A percentile compares a stretch with the other conserved stretches of the same genome.
phyloP scores from a whole-genome alignment of 2,113 vertebrate genomes.

The Cettia cetti region DNA sequence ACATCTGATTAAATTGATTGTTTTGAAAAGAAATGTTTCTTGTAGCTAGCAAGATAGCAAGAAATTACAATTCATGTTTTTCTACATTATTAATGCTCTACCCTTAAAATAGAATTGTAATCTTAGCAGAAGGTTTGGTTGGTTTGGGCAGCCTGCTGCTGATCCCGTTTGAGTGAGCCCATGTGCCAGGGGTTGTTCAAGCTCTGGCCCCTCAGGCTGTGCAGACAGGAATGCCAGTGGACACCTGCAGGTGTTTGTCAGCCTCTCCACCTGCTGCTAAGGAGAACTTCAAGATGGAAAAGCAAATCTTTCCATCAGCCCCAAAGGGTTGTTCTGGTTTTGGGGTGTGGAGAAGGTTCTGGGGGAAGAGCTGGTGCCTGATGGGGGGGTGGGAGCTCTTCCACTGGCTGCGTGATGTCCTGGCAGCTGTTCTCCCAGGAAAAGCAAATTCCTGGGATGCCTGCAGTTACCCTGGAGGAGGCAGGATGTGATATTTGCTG shows the following conservation, averaged over 20 bases:
- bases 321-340: not conserved
- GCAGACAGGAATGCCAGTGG: not conserved
- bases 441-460: accelerated
- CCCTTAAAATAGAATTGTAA: not conserved
- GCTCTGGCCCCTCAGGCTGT: not conserved
- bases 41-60: not conserved
- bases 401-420: too few relatives aligned
- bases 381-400: not conserved
- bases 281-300: not conserved
- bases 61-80: not conserved
- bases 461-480: not conserved
- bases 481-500: not conserved
- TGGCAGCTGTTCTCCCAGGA: not conserved
- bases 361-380: not conserved
- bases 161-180: not conserved
- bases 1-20: not conserved
- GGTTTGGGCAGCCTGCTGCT: not conserved
- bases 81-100: not conserved
- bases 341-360: not conserved
- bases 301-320: not conserved
- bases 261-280: not conserved
- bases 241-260: not conserved
- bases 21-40: not conserved
- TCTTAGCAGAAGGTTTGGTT: not conserved
- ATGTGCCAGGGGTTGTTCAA: not conserved